Evolutionary conservation across 2,797 vertebrate genomes (phyloP).

Genomic region (Tenualosa ilisha): DNA sequence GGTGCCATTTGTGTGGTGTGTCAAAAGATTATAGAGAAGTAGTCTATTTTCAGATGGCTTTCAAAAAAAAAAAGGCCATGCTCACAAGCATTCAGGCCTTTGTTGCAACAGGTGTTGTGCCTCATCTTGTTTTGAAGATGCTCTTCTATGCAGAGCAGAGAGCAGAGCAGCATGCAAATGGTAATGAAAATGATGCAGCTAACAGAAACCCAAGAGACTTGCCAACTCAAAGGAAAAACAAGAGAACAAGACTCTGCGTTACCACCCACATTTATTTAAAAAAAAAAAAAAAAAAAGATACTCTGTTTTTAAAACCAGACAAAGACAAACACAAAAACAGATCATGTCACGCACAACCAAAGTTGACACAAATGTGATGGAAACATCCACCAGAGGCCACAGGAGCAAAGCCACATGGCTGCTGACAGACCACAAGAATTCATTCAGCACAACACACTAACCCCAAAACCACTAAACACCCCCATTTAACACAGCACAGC

Average conservation of each 20-base stretch:
- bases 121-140: neutral
- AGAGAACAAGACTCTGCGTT: neutral
- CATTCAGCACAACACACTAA: neutral
- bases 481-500: neutral
- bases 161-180: slow-evolving; percentile 1
- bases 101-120: neutral
- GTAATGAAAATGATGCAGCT: neutral
- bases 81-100: neutral
- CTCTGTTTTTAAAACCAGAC: neutral
- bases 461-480: neutral
- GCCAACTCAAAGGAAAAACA: neutral
- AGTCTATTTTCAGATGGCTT: neutral
- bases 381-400: neutral
- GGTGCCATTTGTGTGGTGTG: neutral
- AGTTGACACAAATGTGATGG: neutral
- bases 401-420: neutral
- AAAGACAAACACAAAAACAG: neutral
- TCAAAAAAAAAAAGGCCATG: neutral
- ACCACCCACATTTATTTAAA: no score
- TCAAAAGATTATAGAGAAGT: neutral
- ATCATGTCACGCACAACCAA: neutral
- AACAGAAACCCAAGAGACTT: neutral
- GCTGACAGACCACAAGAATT: neutral
- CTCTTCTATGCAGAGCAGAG: neutral
- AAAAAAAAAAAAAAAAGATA: no score